Base-by-base conservation (phyloP, 2,888 invertebrate genomes). In the Sialis fuliginosa region DNA sequence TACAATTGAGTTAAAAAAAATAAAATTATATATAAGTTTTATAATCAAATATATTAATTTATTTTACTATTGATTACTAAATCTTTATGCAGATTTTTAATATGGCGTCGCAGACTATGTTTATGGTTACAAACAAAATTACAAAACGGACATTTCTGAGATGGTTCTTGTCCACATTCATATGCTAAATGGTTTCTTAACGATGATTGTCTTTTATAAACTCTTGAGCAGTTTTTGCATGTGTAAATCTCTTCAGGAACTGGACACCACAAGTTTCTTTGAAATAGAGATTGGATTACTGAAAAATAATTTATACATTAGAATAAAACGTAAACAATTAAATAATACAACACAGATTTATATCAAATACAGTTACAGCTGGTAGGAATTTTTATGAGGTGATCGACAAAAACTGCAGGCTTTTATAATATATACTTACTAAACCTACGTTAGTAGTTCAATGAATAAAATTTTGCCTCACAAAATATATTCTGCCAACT, bases 151-250 rank as follows among this genome's bases (percentile, higher is more conserved):
- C 50, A 50, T 1, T n/a, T 5, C 12, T 47, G 47, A 13, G 65
- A 65, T 2, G 72, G 72, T 52, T 63, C 63, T 48, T 69, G 67
- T 45, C 73, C 72, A 53, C 74, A 74, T 53, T 74, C 73, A 52
- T 68, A 65, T 48, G 65, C 66, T 10, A 50, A 39, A 45, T 56
- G 56, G 32, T 52, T 48, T 22, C 47, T 43, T n/a, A 56, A 48
- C 30, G 52, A 50, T 22, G 46, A 44, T 39, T 50, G 52, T 46
- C 48, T 48, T 30, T 51, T 53, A 48, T 56, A 57, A 3, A 22
- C 45, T 42, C 49, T 51, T 9, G 51, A n/a, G 22, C 48, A 48
- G 30, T 43, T 13, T 32, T 33, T 42, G 41, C 47, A 41, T 6
- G 13, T 44, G 12, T 39, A 45, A 6, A 44, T 39, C 3, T 39